phyloP scores from a whole-genome alignment of 2,113 vertebrate species.

The Phocoena sinus region DNA sequence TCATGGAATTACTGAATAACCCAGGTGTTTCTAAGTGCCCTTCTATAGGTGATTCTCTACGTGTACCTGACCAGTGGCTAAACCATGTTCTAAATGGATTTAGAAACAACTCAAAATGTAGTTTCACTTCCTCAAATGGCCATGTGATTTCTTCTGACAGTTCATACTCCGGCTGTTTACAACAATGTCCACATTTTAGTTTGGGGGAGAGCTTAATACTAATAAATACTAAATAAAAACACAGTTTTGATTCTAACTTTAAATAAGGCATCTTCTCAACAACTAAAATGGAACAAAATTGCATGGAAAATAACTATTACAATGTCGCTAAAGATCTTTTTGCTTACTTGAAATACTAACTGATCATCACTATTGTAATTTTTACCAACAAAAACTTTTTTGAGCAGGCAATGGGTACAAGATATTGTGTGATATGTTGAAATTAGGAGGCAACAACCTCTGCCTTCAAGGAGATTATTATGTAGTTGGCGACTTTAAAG shows the following conservation, averaged over 20 bases:
- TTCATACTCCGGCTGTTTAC: not conserved
- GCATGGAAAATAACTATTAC: not conserved
- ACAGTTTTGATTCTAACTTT: not conserved
- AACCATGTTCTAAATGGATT: not conserved
- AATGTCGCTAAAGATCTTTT: not conserved
- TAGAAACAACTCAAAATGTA: not conserved
- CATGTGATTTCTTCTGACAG: not conserved
- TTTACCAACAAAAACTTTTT: not conserved
- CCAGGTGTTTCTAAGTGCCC: not conserved
- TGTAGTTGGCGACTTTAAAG: not conserved
- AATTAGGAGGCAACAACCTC: not conserved
- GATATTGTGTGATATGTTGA: not conserved
- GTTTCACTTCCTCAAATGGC: conserved; percentile 19
- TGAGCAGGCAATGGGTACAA: not conserved
- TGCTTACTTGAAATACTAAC: not conserved
- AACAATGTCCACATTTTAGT: not conserved
- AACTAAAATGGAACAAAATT: not conserved
- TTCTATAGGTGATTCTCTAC: not conserved
- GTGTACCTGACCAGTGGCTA: not conserved
- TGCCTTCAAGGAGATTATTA: not conserved
- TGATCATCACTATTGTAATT: not conserved
- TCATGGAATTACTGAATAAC: not conserved
- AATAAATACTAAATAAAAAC: not conserved
- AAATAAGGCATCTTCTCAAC: not conserved
- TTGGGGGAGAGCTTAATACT: not conserved